phyloP scores from a whole-genome alignment of 1,140 invertebrate genomes.

The Diabrotica undecimpunctata region DNA sequence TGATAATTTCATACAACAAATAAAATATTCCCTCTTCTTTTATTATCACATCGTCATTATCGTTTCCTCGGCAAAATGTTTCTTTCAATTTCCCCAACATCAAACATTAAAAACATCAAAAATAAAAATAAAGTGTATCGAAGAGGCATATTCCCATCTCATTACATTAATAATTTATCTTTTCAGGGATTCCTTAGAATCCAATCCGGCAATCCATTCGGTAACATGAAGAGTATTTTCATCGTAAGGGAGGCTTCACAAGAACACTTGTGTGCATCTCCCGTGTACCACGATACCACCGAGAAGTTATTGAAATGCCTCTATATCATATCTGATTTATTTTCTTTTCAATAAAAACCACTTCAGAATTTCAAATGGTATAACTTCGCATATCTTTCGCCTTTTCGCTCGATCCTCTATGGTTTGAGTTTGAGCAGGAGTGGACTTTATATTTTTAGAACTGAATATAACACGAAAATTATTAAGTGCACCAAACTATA shows the following conservation, averaged over 20 bases:
- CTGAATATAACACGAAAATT: no score
- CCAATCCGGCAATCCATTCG: conserved; percentile 17
- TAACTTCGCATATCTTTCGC: conserved; percentile 22
- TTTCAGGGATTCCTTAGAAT: conserved; percentile 10
- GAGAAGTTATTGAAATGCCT: conserved; percentile 21
- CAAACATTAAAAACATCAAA: conserved; percentile 3
- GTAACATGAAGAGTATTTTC: conserved; percentile 18
- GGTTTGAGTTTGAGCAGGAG: not conserved
- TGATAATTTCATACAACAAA: no score
- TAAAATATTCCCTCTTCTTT: no score
- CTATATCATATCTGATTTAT: conserved; percentile 24
- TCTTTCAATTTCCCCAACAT: not conserved
- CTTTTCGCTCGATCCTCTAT: conserved; percentile 17
- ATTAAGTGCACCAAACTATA: no score
- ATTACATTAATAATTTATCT: conserved; percentile 22
- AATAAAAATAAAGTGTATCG: conserved; percentile 3
- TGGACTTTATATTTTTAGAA: no score
- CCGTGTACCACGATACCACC: not conserved
- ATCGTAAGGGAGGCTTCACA: conserved; percentile 16
- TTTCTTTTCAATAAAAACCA: conserved; percentile 25
- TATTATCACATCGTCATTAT: no score
- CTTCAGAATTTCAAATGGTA: conserved; percentile 24
- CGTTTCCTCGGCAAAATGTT: no score
- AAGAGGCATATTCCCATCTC: conserved; percentile 10
- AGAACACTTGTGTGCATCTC: conserved; percentile 16